Conservation (phyloP, 2,113 vertebrate genomes). For the Colistium nudipinnis region DNA sequence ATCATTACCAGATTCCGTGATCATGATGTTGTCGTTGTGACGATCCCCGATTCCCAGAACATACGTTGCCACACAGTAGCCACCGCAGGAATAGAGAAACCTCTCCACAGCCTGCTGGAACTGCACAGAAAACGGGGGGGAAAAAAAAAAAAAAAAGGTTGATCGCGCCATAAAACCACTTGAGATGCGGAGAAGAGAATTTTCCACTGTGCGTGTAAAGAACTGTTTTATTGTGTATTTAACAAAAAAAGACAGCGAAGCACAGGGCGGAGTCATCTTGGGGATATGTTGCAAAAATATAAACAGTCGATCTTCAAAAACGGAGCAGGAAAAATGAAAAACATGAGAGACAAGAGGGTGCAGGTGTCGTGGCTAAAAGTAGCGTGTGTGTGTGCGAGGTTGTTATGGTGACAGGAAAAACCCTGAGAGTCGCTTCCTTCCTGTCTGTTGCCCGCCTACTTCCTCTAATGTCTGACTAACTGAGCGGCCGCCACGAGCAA, state of each 20-base stretch:
- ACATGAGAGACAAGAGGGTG: background rate
- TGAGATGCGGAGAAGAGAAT: no score
- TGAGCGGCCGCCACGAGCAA: conserved; percentile 6
- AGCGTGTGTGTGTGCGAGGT: background rate
- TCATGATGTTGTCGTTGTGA: conserved; percentile 99
- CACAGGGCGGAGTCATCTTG: background rate
- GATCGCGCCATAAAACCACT: background rate
- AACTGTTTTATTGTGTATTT: background rate
- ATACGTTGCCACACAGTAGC: conserved; percentile 98
- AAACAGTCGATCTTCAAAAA: no score
- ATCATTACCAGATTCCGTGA: conserved; percentile 92
- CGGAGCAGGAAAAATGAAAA: background rate
- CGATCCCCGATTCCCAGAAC: conserved; percentile 98
- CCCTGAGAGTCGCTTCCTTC: conserved; percentile 44
- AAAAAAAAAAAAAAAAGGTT: background rate
- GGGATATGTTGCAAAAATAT: background rate
- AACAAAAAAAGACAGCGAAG: background rate
- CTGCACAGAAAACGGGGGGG: conserved; percentile 75
- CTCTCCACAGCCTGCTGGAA: conserved; percentile 94
- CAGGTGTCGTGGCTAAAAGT: conserved; percentile 37
- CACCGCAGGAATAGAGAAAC: conserved; percentile 96
- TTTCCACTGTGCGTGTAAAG: background rate
- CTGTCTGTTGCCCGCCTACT: conserved; percentile 39
- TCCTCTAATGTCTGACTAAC: conserved; percentile 37
- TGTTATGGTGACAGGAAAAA: conserved; percentile 35